Evolutionary conservation across 1,140 invertebrate genomes (phyloP).

Genomic region (Tetragnatha versicolor): DNA sequence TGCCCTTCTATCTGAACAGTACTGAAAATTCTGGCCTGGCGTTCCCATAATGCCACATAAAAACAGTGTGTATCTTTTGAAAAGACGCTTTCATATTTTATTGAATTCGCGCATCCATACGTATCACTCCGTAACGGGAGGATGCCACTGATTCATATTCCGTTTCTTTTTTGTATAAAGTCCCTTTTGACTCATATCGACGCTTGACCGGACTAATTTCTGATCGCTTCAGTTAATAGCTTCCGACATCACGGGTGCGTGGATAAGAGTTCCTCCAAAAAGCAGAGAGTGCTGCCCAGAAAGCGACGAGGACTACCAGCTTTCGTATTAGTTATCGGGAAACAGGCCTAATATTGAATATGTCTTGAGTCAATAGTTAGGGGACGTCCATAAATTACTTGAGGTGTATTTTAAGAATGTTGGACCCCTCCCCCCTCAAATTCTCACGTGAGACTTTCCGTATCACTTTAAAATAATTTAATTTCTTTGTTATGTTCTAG

Average conservation of each 20-base stretch:
- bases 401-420: too few relatives aligned
- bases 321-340: neutral
- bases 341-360: neutral
- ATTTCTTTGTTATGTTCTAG: too few relatives aligned
- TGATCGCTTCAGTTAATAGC: slow-evolving; percentile 20
- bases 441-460: too few relatives aligned
- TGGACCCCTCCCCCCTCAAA: too few relatives aligned
- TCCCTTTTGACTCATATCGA: slow-evolving; percentile 6
- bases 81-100: neutral
- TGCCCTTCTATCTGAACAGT: too few relatives aligned
- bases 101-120: neutral
- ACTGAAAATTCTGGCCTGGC: too few relatives aligned
- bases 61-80: neutral
- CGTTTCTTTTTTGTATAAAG: slow-evolving; percentile 10
- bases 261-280: neutral
- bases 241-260: neutral
- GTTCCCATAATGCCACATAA: too few relatives aligned
- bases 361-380: too few relatives aligned
- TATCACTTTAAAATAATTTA: too few relatives aligned
- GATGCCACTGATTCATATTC: neutral
- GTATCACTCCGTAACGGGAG: slow-evolving; percentile 2
- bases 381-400: too few relatives aligned
- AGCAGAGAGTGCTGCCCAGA: neutral
- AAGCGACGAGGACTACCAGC: neutral
- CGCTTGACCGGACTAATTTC: slow-evolving; percentile 11